Evolutionary conservation across 2,113 vertebrate species (phyloP), one percentile per base, ranked within the genome.

Genomic region (Leptosomus discolor): DNA sequence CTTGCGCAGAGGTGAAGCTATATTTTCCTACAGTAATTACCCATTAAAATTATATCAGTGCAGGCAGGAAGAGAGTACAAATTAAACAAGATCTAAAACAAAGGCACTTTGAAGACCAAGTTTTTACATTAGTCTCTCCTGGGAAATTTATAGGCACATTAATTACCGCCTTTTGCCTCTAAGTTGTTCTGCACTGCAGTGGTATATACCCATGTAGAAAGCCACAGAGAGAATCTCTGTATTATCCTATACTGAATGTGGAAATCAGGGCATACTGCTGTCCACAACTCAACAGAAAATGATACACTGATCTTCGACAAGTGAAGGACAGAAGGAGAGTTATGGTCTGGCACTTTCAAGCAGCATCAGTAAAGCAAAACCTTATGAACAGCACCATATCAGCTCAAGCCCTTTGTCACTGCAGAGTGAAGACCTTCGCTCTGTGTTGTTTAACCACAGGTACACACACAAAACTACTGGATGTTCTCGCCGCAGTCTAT

Each of bases 21-120:
- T 78, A 20, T 73, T 69, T 88, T 87, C 78, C 41, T 83, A 13
- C 51, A 45, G 90, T 90, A 90, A 89, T 94, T 92, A 85, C 22
- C 32, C 51, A 60, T 77, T 80, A 82, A 85, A 90, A 87, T 90
- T 60, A 8, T 68, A 70, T 73, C 46, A 57, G 27, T 68, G 50
- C 64, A 92, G 22, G 53, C 85, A 91, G n/a, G 65, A 82, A 81
- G 68, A 90, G 94, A 73, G 67, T n/a, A 60, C 23, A 82, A 46
- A 83, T 92, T 88, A 94, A 91, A 95, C 41, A 58, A 79, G 17
- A 37, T 84, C 85, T 93, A 56, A 81, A 91, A 53, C 63, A 92
- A 92, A 93, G 77, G 67, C 65, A 56, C 32, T 68, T 94, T 69
- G 83, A 91, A 91, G 51, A 90, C 65, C 18, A 48, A 54, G 18